A percentile compares a stretch with the other conserved stretches of the same genome.
These are phyloP conservation scores for Gambelia wislizenii DNA, from an alignment of 2,797 vertebrate genomes.

Conservation along the genomic window DNA sequence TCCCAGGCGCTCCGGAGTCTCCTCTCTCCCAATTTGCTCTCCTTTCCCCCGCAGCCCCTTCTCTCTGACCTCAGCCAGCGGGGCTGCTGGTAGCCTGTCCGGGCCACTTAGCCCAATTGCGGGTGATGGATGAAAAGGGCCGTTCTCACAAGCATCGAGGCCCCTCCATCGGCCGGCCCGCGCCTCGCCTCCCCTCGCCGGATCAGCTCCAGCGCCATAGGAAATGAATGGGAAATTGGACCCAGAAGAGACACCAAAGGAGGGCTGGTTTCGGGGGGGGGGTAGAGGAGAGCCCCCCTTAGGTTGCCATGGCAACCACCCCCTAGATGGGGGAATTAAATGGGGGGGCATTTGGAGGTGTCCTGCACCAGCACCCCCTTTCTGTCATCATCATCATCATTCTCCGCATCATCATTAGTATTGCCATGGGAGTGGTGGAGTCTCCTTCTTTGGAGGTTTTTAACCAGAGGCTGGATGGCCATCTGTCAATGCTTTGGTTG, in stretches of 20 bases:
- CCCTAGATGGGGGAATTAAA: too few species aligned
- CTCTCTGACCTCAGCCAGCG: slow-evolving; percentile 83
- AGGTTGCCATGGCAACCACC: background rate
- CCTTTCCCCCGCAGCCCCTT: slow-evolving; percentile 46
- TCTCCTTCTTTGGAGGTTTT: too few species aligned
- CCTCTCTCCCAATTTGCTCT: background rate
- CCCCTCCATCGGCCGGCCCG: slow-evolving; percentile 43
- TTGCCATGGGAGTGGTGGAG: too few species aligned
- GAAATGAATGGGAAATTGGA: slow-evolving; percentile 20
- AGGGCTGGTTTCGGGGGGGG: too few species aligned
- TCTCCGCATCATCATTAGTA: too few species aligned
- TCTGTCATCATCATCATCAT: too few species aligned
- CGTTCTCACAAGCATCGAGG: slow-evolving; percentile 81
- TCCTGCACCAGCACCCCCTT: too few species aligned
- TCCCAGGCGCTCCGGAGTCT: too few species aligned
- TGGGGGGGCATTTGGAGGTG: background rate
- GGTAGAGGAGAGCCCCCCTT: background rate
- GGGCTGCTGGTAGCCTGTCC: slow-evolving; percentile 83
- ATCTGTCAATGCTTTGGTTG: too few species aligned
- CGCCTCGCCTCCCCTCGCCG: background rate
- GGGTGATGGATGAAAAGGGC: slow-evolving; percentile 88
- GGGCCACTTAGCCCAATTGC: slow-evolving; percentile 84
- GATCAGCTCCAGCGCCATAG: slow-evolving; percentile 34
- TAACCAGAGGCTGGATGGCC: too few species aligned
- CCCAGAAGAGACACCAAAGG: background rate